Base-by-base conservation (phyloP, 1,140 invertebrate genomes). In the Drosophila sucinea region DNA sequence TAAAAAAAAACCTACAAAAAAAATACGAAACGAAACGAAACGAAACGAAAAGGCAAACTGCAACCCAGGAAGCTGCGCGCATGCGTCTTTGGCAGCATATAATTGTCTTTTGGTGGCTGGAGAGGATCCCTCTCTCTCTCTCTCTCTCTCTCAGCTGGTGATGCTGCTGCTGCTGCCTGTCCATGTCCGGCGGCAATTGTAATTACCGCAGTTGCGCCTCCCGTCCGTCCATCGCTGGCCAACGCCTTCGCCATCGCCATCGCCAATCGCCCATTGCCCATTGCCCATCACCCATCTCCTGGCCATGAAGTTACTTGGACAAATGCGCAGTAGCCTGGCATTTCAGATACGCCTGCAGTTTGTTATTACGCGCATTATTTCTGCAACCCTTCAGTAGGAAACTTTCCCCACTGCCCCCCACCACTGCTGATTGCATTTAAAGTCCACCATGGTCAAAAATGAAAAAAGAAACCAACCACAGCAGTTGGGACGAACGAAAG, bases 301-400 rank as follows among this genome's bases (percentile, higher is more conserved):
- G 30, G 66, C 17, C 73, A 60, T 73, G 56, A 17, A 35, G 56
- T 23, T 58, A 23, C 56, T 58, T 73, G 83, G 75, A 86, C 83
- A 86, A 87, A 87, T 84, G 85, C 80, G 85, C 84, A 89, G 84
- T 89, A 89, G 84, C 84, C 77, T 90, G 85, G 80, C 84, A 89
- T 89, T 90, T 89, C 81, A 90, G 85, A 84, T 90, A 89, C 84
- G 84, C 84, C 84, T 90, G 85, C 84, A 90, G 81, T 89, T 89
- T 90, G 85, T 89, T 89, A 89, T 89, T 89, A 90, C 74, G 77
- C 84, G 81, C 84, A 90, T 90, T 89, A 90, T 84, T 87, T 79
- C 74, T 73, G 78, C 82, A 81, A 73, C 82, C 82, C 82, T 86
- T 85, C 73, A 38, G 63, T 60, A 66, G 29, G 4, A 25, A 25